Evolutionary conservation across 2,797 vertebrate species (phyloP).

Genomic region (Liasis olivaceus): DNA sequence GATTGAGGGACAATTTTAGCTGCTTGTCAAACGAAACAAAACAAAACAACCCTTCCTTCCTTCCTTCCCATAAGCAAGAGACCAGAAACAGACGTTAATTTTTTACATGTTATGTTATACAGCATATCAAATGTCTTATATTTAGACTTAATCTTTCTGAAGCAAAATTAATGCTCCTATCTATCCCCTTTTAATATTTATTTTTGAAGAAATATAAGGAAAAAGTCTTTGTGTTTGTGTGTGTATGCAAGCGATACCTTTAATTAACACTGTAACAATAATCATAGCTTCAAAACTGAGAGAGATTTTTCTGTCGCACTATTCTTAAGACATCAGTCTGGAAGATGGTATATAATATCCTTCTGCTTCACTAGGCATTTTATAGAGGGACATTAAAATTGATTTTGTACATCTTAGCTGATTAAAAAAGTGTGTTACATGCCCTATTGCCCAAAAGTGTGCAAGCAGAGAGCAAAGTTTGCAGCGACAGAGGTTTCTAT

Average conservation of each 20-base stretch:
- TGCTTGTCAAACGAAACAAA: not conserved
- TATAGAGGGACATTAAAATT: constrained; percentile 55
- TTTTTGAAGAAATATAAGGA: not conserved
- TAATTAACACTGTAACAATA: constrained; percentile 22
- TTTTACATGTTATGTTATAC: not conserved
- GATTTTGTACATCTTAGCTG: constrained; percentile 60
- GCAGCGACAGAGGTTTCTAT: constrained; percentile 43
- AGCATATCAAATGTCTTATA: not conserved
- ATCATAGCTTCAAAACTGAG: not conserved
- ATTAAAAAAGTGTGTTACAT: constrained; percentile 48
- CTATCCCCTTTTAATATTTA: not conserved
- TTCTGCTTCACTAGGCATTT: constrained; percentile 32
- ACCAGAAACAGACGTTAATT: not conserved
- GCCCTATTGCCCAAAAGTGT: constrained; percentile 47
- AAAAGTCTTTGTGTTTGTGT: not conserved
- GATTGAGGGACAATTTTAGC: not conserved
- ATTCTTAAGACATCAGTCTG: constrained; percentile 3
- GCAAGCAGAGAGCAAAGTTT: constrained; percentile 39
- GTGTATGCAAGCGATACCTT: not conserved
- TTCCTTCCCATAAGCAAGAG: not conserved
- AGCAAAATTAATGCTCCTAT: not conserved
- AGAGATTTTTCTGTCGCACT: constrained; percentile 6
- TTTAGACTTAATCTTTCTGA: not conserved
- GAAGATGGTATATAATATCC: constrained; percentile 43
- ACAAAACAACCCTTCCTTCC: not conserved